A percentile compares a stretch with the other conserved stretches of the same genome.
These are phyloP conservation scores for Araneus ventricosus DNA, from an alignment of 1,140 invertebrate genomes.

Conservation along the genomic window DNA sequence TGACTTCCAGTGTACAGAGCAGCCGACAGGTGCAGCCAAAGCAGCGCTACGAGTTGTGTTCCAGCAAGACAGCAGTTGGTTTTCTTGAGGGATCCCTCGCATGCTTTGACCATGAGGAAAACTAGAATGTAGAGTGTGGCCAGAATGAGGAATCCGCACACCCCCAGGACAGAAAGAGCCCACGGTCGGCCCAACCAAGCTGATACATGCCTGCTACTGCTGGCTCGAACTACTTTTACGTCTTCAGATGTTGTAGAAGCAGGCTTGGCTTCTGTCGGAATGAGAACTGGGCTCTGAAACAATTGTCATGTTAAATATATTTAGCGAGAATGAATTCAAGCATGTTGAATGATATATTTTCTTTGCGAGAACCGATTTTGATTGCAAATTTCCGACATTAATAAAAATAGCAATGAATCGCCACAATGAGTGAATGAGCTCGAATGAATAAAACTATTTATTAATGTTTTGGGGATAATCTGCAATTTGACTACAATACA, in stretches of 20 bases:
- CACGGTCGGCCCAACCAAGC: conserved; percentile 79
- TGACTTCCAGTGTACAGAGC: conserved; percentile 80
- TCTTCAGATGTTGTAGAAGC: conserved; percentile 34
- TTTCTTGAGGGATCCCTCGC: conserved; percentile 80
- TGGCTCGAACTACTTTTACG: conserved; percentile 28
- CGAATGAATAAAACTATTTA: too few relatives aligned
- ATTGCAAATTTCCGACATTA: too few relatives aligned
- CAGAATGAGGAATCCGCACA: conserved; percentile 79
- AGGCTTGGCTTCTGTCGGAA: neutral
- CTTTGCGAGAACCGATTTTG: too few relatives aligned
- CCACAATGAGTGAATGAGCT: too few relatives aligned
- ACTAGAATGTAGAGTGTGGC: conserved; percentile 80
- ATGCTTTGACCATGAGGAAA: conserved; percentile 81
- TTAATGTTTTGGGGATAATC: too few relatives aligned
- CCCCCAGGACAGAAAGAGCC: conserved; percentile 78
- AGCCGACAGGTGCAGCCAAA: conserved; percentile 80
- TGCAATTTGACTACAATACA: too few relatives aligned
- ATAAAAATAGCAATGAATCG: too few relatives aligned
- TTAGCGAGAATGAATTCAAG: neutral
- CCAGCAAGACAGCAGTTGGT: conserved; percentile 82
- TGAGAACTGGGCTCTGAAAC: conserved; percentile 40
- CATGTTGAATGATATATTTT: neutral
- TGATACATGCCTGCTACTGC: conserved; percentile 75
- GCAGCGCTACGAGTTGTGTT: conserved; percentile 80
- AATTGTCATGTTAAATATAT: too few relatives aligned